A percentile compares a stretch with the other conserved stretches of the same genome.
Conservation (phyloP, 2,113 vertebrate genomes). For the Ptilonorhynchus violaceus region DNA sequence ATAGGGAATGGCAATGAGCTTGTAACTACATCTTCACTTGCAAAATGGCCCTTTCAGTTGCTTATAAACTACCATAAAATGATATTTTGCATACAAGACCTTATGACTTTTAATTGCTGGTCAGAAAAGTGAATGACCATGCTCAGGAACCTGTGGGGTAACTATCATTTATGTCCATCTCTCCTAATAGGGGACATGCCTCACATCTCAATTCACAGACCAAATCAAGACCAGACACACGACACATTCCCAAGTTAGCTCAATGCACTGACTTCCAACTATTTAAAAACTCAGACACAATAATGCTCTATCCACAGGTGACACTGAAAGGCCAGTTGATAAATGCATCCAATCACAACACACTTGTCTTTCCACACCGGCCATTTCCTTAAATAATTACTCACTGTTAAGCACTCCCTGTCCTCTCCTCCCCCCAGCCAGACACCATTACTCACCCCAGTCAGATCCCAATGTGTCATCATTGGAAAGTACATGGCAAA, state of each 20-base stretch:
- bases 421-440: constrained; percentile 39
- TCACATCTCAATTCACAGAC: not conserved
- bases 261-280: not conserved
- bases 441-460: constrained; percentile 52
- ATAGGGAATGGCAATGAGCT: not conserved
- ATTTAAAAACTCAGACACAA: constrained; percentile 13
- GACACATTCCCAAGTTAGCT: not conserved
- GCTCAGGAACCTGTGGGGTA: not conserved
- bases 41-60: not conserved
- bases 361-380: not conserved
- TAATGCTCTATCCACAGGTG: constrained; percentile 16
- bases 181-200: not conserved
- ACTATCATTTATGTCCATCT: not conserved
- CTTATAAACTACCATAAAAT: not conserved
- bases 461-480: constrained; percentile 57
- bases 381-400: constrained; percentile 40
- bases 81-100: not conserved
- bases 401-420: constrained; percentile 34
- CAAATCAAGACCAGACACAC: not conserved
- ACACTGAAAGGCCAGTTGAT: constrained; percentile 23
- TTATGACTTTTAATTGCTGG: not conserved
- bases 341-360: constrained; percentile 45
- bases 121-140: not conserved
- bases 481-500: constrained; percentile 68
- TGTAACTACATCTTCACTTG: not conserved